Conservation (phyloP, 2,797 vertebrate genomes). For the Peromyscus eremicus region DNA sequence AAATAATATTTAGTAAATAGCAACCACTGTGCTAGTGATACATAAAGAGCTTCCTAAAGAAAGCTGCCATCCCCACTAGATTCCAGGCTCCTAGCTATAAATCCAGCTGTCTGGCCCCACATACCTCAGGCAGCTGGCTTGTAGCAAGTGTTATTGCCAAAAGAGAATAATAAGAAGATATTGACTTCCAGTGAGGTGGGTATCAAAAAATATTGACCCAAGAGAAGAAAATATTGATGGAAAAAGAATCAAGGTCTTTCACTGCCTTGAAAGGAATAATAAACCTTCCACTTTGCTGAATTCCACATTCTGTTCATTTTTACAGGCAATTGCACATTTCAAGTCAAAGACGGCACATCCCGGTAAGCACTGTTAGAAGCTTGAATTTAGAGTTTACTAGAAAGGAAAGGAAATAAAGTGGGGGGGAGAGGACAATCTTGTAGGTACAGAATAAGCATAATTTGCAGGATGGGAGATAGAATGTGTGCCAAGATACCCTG, state of each 20-base stretch:
- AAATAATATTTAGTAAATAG: slow-evolving; percentile 49
- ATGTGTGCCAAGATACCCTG: not conserved
- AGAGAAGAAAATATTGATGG: slow-evolving; percentile 67
- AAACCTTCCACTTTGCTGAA: slow-evolving; percentile 8
- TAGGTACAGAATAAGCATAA: not conserved
- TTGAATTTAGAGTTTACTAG: not conserved
- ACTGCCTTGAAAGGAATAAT: slow-evolving; percentile 55
- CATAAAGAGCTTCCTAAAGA: not conserved
- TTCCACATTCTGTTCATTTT: slow-evolving; percentile 35
- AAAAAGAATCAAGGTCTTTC: slow-evolving; percentile 61
- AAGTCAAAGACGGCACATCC: not conserved
- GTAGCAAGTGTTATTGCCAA: not conserved
- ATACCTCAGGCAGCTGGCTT: not conserved
- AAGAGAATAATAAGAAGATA: slow-evolving; percentile 65
- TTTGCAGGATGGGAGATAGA: not conserved
- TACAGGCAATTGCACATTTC: not conserved
- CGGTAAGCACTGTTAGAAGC: not conserved
- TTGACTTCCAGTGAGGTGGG: slow-evolving; percentile 58
- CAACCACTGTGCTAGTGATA: not conserved
- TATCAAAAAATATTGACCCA: slow-evolving; percentile 71
- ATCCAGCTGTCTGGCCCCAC: not conserved
- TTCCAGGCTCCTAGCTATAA: not conserved
- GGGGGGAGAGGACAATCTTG: not conserved
- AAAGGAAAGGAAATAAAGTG: not conserved
- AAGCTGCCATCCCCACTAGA: not conserved